Evolutionary conservation across 1,140 invertebrate species (phyloP).

Genomic region (Oedothorax gibbosus): DNA sequence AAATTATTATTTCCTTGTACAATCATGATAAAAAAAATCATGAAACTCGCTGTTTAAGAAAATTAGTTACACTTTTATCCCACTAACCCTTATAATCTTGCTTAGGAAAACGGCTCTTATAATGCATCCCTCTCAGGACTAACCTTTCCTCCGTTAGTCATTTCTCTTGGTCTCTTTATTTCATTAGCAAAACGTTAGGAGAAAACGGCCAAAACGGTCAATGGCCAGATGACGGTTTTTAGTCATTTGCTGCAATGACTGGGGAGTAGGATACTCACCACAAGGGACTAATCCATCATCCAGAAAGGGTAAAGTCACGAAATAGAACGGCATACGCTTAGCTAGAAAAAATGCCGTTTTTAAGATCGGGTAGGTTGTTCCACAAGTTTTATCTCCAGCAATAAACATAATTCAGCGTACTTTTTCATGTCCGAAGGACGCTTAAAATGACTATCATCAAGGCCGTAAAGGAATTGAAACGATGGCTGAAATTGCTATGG

Average conservation of each 20-base stretch:
- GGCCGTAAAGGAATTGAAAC: too few species aligned
- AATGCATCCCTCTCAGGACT: slow-evolving; percentile 1
- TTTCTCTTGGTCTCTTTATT: slow-evolving; percentile 21
- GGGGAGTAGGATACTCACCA: slow-evolving; percentile 16
- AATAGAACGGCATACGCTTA: not conserved
- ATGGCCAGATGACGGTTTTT: slow-evolving; percentile 36
- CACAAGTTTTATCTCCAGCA: too few species aligned
- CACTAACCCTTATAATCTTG: too few species aligned
- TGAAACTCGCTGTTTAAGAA: too few species aligned
- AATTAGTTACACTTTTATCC: too few species aligned
- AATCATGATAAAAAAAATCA: too few species aligned
- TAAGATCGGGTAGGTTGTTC: too few species aligned
- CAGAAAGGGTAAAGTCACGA: not conserved
- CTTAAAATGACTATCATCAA: too few species aligned
- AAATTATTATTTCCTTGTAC: too few species aligned
- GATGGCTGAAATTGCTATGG: too few species aligned
- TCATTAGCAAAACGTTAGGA: slow-evolving; percentile 37
- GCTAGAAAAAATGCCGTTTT: not conserved
- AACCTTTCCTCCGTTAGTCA: not conserved
- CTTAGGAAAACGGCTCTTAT: not conserved
- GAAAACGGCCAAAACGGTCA: slow-evolving; percentile 27
- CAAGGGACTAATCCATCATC: slow-evolving; percentile 17
- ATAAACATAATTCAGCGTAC: too few species aligned
- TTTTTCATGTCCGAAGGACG: too few species aligned
- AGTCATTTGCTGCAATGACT: slow-evolving; percentile 31